A percentile compares a stretch with the other conserved stretches of the same genome.
phyloP scores from a whole-genome alignment of 2,113 vertebrate species.

The Edolisoma coerulescens region DNA sequence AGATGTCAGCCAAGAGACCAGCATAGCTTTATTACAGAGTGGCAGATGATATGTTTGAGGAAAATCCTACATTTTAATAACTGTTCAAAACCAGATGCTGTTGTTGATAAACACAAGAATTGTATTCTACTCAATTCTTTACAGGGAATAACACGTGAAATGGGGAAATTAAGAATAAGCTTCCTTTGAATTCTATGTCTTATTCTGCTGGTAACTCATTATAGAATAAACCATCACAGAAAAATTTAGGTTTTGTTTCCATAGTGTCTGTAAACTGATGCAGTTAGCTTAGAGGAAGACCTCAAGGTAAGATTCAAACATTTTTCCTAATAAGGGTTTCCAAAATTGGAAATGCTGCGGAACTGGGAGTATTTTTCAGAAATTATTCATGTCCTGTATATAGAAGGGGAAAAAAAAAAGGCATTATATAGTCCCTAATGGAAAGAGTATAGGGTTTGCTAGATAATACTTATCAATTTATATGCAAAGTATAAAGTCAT shows the following conservation, averaged over 20 bases:
- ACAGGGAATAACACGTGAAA: background rate
- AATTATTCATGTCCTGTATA: background rate
- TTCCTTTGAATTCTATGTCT: background rate
- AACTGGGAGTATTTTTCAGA: background rate
- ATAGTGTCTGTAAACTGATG: background rate
- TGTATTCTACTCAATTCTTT: background rate
- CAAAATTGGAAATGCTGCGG: background rate
- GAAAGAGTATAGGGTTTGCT: background rate
- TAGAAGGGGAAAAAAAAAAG: fast-evolving
- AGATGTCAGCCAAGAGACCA: background rate
- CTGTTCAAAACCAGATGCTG: background rate
- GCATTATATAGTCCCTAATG: background rate
- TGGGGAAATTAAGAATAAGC: background rate
- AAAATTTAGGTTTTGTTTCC: background rate
- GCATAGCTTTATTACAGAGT: background rate
- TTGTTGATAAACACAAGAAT: background rate
- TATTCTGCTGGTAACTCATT: background rate
- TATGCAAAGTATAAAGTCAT: background rate
- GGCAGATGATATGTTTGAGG: background rate
- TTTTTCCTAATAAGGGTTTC: background rate
- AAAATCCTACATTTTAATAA: background rate
- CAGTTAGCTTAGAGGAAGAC: background rate
- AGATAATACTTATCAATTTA: background rate
- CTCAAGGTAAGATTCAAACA: background rate
- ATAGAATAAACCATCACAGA: background rate